Conservation (phyloP, 2,888 invertebrate species). For the Cinara cedri region DNA sequence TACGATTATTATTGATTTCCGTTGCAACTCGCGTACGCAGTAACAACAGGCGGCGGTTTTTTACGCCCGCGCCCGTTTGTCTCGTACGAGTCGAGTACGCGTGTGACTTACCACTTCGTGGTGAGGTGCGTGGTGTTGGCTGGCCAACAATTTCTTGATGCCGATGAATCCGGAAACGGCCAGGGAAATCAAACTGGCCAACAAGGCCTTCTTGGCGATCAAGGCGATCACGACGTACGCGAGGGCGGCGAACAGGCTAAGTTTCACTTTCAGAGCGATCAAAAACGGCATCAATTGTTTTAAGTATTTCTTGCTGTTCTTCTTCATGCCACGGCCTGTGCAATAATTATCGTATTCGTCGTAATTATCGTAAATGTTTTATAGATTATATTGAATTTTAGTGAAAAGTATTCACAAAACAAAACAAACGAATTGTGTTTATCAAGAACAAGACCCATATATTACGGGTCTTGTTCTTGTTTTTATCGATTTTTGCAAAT, state of each 20-base stretch:
- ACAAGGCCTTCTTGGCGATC: constrained; percentile 71
- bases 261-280: constrained; percentile 69
- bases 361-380: no score
- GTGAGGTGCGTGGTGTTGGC: constrained; percentile 59
- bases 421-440: no score
- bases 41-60: no score
- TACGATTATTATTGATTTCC: no score
- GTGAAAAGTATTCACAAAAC: no score
- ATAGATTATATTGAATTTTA: no score
- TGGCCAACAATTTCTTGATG: constrained; percentile 61
- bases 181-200: constrained; percentile 69
- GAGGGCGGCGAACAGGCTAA: constrained; percentile 67
- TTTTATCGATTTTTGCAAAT: no score
- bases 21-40: no score
- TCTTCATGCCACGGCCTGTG: constrained; percentile 69
- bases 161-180: constrained; percentile 67
- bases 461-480: no score
- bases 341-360: no score
- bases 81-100: not conserved
- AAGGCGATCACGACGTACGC: constrained; percentile 68
- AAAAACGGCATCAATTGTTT: constrained; percentile 68
- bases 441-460: no score
- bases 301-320: constrained; percentile 67
- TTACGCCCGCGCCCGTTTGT: no score
- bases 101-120: constrained; percentile 59